Evolutionary conservation across 2,797 vertebrate genomes (phyloP).

Genomic region (Pempheris klunzingeri): DNA sequence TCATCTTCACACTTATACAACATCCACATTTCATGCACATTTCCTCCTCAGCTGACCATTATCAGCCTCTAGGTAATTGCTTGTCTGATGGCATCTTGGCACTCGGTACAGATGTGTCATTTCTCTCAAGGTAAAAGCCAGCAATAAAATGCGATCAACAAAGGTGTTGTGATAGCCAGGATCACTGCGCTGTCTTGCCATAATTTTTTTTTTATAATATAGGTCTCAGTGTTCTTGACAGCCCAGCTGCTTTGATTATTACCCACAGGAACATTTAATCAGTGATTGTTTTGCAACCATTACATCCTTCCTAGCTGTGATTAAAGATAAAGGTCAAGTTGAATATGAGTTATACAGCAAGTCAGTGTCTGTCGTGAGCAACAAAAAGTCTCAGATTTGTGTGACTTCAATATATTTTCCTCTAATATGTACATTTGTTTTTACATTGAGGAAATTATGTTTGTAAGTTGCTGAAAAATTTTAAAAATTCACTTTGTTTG

Average conservation of each 20-base stretch:
- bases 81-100: constrained; percentile 11
- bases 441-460: no score
- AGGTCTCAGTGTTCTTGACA: constrained; percentile 21
- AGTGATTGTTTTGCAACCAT: constrained; percentile 41
- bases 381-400: no score
- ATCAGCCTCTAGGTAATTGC: not conserved
- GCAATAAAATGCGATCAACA: constrained; percentile 38
- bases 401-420: no score
- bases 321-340: constrained; percentile 37
- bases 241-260: constrained; percentile 10
- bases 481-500: no score
- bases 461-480: no score
- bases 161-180: constrained; percentile 17
- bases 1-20: constrained; percentile 18
- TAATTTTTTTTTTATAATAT: constrained; percentile 25
- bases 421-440: no score
- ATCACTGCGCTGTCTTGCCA: not conserved
- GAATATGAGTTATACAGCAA: not conserved
- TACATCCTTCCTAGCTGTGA: constrained; percentile 19
- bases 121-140: constrained; percentile 15
- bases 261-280: constrained; percentile 63
- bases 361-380: not conserved
- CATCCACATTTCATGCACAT: not conserved
- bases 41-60: not conserved
- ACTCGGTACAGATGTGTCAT: not conserved